Conservation (phyloP, 2,888 invertebrate species). For the Dasypolia templi region DNA sequence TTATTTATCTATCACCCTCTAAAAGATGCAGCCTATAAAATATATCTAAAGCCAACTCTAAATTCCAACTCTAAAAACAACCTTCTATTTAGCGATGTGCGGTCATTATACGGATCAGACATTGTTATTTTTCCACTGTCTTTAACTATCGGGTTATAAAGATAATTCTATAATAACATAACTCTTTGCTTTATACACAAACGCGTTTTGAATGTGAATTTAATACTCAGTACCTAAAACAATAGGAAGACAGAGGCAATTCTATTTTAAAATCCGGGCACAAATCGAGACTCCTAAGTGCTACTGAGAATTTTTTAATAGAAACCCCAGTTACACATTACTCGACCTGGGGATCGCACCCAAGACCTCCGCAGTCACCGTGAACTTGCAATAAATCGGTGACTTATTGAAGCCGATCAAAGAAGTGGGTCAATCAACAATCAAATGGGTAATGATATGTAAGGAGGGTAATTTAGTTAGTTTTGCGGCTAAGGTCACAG, state of each 20-base stretch:
- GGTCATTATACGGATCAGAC: background rate
- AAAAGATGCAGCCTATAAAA: no score
- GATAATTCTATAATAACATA: conserved; percentile 20
- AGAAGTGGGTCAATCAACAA: conserved; percentile 84
- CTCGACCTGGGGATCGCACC: background rate
- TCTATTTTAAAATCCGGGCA: background rate
- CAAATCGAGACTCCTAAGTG: no score
- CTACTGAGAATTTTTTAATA: background rate
- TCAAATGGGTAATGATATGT: conserved; percentile 84
- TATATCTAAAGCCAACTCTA: background rate
- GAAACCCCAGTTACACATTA: background rate
- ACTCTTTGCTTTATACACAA: background rate
- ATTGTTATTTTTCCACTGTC: conserved; percentile 6
- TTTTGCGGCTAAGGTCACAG: conserved; percentile 74
- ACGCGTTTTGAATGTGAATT: background rate
- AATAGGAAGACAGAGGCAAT: background rate
- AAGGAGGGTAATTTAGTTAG: conserved; percentile 82
- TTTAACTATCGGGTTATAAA: conserved; percentile 3
- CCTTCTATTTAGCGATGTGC: background rate
- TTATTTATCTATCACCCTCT: no score
- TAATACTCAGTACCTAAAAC: background rate
- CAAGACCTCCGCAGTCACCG: conserved; percentile 17
- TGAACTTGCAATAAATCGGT: conserved; percentile 53
- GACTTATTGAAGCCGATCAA: conserved; percentile 67
- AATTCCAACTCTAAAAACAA: background rate